These are phyloP conservation scores for Oryzias dopingdopingensis DNA, from an alignment of 2,797 vertebrate genomes.

Conservation along the genomic window DNA sequence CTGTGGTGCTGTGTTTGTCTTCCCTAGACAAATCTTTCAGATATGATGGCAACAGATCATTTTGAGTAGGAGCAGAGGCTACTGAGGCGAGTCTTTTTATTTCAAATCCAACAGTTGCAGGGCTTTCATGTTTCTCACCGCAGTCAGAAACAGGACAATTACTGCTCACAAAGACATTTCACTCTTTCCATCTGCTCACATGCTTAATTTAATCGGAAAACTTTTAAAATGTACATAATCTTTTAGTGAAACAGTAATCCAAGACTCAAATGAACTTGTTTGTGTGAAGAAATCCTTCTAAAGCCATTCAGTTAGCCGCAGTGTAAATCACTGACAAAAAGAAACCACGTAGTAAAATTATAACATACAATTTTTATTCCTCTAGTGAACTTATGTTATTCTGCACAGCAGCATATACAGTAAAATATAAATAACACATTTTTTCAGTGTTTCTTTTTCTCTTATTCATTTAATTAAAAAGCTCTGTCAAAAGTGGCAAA, in stretches of 20 bases:
- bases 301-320: conserved; percentile 2
- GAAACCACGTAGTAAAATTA: conserved; percentile 62
- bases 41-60: conserved; percentile 29
- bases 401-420: conserved; percentile 83
- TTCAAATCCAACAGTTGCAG: background rate
- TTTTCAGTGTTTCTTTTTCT: conserved; percentile 81
- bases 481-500: conserved; percentile 80
- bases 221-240: conserved; percentile 8
- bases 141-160: conserved; percentile 15
- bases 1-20: conserved; percentile 58
- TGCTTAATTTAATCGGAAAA: conserved; percentile 24
- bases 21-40: conserved; percentile 34
- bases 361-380: conserved; percentile 80
- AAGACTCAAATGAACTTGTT: conserved; percentile 9
- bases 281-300: background rate
- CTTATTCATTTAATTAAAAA: conserved; percentile 80
- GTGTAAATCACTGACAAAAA: conserved; percentile 43
- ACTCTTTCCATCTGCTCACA: conserved; percentile 22
- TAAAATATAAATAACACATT: conserved; percentile 85
- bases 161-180: conserved; percentile 5
- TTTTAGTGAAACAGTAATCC: conserved; percentile 6
- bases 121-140: conserved; percentile 2
- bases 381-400: conserved; percentile 81
- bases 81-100: conserved; percentile 19
- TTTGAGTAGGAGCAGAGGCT: conserved; percentile 39